Conservation (phyloP, 2,888 invertebrate genomes). For the Eristalis intricaria region DNA sequence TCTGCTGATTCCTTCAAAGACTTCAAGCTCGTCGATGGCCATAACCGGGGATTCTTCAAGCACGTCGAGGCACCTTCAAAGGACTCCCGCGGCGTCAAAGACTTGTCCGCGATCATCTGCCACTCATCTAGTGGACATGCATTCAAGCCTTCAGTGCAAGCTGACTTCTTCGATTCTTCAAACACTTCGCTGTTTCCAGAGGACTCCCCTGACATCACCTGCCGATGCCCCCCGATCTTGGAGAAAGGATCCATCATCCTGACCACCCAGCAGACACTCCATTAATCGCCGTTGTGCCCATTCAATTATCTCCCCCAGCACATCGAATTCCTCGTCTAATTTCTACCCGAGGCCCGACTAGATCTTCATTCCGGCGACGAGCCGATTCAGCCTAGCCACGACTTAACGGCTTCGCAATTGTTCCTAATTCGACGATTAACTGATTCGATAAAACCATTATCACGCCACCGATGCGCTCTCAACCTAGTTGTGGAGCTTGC, state of each 20-base stretch:
- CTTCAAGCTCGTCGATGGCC: too few species aligned
- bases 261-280: background rate
- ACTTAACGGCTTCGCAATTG: constrained; percentile 54
- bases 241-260: background rate
- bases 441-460: constrained; percentile 65
- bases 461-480: constrained; percentile 33
- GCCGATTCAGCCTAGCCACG: constrained; percentile 31
- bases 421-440: constrained; percentile 58
- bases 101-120: too few species aligned
- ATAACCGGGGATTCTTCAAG: too few species aligned
- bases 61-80: too few species aligned
- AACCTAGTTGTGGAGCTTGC: constrained; percentile 60
- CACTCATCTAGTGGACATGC: too few species aligned
- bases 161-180: too few species aligned
- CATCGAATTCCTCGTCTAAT: background rate
- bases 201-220: too few species aligned
- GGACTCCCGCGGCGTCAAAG: too few species aligned
- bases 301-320: background rate
- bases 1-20: too few species aligned
- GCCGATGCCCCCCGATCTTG: background rate
- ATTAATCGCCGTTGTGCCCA: background rate
- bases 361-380: background rate
- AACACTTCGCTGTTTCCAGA: too few species aligned
- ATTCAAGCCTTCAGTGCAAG: too few species aligned
- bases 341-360: background rate